Base-by-base conservation (phyloP, 2,113 vertebrate species). In the Clinocottus analis region DNA sequence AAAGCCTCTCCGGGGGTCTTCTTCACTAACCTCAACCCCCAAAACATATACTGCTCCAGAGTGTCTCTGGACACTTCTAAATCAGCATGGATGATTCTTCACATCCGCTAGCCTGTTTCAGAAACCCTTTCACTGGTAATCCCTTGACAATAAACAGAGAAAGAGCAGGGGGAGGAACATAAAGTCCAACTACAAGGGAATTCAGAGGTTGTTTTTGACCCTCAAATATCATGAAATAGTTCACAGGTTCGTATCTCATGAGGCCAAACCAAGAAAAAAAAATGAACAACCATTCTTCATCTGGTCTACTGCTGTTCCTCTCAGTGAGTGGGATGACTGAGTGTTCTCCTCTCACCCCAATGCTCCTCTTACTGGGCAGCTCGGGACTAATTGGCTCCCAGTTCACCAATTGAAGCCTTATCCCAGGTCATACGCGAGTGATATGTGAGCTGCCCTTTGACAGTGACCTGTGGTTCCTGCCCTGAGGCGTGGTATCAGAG, bases 1-100 rank as follows among this genome's bases (percentile, higher is more conserved):
- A 82, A 89, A 84, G 83, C 80, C 85, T 88, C 84, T 85, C 77
- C 56, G 65, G 83, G 82, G 84, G 68, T 84, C 83, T 75, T 65
- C 72, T 72, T 16, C 7, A 72, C 64, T 11, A 17, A 70, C 41
- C 63, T 55, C 75, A 58, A 4, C 58, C 75, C 75, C 66, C 84
- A 72, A 87, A 53, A 56, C 53, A 5, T 0, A 5, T 72, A 60
- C 75, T 39, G 63, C 70, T 72, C 66, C 13, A 59, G 9, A 47
- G 25, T n/a, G 77, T 88, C 86, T 85, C 83, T 86, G 75, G 91
- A 82, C 80, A 72, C 79, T 83, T 85, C 59, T 92, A 91, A 94
- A 94, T 93, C 92, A 93, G 78, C 63, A 45, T 31, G 68, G 55
- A 77, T 79, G 85, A 78, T 72, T 77, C 58, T 66, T 84, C 17